A percentile compares a stretch with the other conserved stretches of the same genome.
Conservation (phyloP, 2,113 vertebrate genomes). For the Mohoua ochrocephala region DNA sequence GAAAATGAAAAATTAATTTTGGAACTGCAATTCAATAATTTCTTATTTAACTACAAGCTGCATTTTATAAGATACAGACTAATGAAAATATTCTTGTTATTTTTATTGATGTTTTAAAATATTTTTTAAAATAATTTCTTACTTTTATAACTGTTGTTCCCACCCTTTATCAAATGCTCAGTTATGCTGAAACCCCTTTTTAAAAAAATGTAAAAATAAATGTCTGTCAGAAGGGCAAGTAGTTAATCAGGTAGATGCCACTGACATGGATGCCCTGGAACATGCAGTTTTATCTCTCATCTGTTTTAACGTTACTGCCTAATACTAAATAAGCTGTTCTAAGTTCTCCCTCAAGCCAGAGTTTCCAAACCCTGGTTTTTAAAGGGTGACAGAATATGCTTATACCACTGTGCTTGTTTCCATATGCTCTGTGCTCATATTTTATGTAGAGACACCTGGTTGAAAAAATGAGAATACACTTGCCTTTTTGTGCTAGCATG, state of each 20-base stretch:
- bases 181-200: not conserved
- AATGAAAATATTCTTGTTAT: not conserved
- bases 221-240: not conserved
- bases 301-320: not conserved
- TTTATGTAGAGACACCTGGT: not conserved
- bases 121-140: not conserved
- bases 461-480: not conserved
- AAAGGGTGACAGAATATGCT: not conserved
- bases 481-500: not conserved
- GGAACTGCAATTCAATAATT: not conserved
- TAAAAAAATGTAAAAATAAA: not conserved
- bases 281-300: not conserved
- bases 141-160: not conserved
- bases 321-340: not conserved
- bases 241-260: not conserved
- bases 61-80: not conserved
- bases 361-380: not conserved
- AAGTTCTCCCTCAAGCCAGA: not conserved
- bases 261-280: not conserved
- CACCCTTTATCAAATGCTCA: not conserved
- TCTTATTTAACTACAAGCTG: not conserved
- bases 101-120: not conserved
- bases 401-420: not conserved
- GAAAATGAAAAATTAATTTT: not conserved
- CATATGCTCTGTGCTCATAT: not conserved